Percentiles rank a stretch among this genome's conserved stretches.
Evolutionary conservation across 2,888 invertebrate species (phyloP).

Genomic region (Cheilosia vernalis): DNA sequence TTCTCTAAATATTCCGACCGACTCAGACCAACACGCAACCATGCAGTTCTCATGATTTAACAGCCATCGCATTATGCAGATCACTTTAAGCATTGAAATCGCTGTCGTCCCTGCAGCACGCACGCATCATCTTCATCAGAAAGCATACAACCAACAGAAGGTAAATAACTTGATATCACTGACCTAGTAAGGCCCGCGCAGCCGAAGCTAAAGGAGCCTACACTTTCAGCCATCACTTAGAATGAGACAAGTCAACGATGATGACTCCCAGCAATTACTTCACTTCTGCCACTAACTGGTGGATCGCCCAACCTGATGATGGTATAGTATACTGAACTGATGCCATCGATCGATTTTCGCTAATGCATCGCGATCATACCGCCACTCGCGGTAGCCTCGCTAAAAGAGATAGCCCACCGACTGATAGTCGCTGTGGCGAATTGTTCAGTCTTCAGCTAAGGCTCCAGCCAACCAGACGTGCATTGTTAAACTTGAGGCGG

Average conservation of each 20-base stretch:
- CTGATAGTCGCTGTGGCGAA: conserved; percentile 58
- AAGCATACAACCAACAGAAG: conserved; percentile 9
- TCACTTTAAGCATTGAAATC: neutral
- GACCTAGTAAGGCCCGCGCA: conserved; percentile 50
- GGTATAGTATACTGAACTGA: neutral
- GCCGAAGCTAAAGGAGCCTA: neutral
- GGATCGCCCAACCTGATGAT: neutral
- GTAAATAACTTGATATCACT: conserved; percentile 60
- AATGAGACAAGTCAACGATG: conserved; percentile 22
- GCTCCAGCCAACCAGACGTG: conserved; percentile 70
- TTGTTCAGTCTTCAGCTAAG: conserved; percentile 69
- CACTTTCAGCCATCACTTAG: conserved; percentile 43
- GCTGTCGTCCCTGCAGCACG: neutral
- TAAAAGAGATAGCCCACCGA: conserved; percentile 16
- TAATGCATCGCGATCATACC: conserved; percentile 39
- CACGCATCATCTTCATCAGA: conserved; percentile 15
- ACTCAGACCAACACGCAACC: neutral
- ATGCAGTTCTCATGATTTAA: neutral
- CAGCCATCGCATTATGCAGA: neutral
- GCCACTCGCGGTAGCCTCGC: neutral
- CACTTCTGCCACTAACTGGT: conserved; percentile 10
- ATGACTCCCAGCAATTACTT: conserved; percentile 56
- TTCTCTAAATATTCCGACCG: neutral
- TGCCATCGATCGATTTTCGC: conserved; percentile 26
- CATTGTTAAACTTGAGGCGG: conserved; percentile 33